Percentiles rank a stretch among this genome's conserved stretches.
Evolutionary conservation across 2,888 invertebrate species (phyloP).

Genomic region (Lucinisca nassula): DNA sequence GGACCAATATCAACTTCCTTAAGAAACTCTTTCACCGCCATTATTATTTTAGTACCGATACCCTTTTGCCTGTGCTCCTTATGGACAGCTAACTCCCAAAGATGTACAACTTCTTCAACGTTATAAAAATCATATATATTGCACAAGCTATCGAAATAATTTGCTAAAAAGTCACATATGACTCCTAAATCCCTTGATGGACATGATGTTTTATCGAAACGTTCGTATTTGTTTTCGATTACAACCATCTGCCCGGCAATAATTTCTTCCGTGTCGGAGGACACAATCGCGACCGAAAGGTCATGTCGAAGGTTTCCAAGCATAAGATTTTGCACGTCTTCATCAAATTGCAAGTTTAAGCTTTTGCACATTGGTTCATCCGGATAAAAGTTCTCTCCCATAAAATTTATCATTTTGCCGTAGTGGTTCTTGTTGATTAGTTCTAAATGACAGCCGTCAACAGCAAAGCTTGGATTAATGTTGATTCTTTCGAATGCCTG

Average conservation of each 20-base stretch:
- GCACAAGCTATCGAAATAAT: not conserved
- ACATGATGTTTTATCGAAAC: not conserved
- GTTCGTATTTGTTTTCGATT: constrained; percentile 6
- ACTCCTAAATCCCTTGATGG: not conserved
- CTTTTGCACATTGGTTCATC: constrained; percentile 28
- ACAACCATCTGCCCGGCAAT: constrained; percentile 31
- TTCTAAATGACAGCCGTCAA: not conserved
- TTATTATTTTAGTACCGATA: constrained; percentile 31
- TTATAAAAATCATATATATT: constrained; percentile 28
- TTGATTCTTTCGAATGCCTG: not conserved
- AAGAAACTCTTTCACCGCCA: constrained; percentile 27
- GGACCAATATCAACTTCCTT: constrained; percentile 20
- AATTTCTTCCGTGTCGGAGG: constrained; percentile 26
- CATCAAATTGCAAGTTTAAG: constrained; percentile 6
- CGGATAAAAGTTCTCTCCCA: not conserved
- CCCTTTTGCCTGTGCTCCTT: constrained; percentile 27
- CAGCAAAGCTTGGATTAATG: not conserved
- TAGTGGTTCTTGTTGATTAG: constrained; percentile 26
- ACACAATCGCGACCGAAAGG: constrained; percentile 38
- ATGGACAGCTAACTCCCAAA: constrained; percentile 30
- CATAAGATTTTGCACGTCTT: not conserved
- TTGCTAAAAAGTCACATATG: not conserved
- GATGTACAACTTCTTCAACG: constrained; percentile 21
- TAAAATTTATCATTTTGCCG: constrained; percentile 7
- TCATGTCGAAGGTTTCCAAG: not conserved